Evolutionary conservation across 2,888 invertebrate species (phyloP), one percentile per base, ranked within the genome.

Genomic region (Nomada ferruginata): DNA sequence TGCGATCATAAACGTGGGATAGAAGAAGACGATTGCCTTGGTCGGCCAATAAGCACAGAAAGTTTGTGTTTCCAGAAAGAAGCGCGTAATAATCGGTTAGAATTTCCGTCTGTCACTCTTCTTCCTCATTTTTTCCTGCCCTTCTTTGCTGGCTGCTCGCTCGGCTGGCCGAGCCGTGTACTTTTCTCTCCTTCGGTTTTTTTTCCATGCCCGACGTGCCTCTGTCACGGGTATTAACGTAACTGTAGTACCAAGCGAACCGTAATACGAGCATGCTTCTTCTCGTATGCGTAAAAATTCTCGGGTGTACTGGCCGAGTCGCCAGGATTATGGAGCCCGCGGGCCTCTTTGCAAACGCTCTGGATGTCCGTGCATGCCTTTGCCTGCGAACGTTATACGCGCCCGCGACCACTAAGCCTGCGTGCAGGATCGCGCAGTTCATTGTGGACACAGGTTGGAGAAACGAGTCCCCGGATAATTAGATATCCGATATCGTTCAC

Each of bases 221-320:
- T 76, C 83, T 79, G 83, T 87, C 85, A 82, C 85, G 88, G 87
- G 84, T 88, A 92, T 92, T 91, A 91, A 92, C 86, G 90, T 92
- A 92, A 92, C 92, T 92, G 92, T 92, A 92, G 89, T 88, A 85
- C 79, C 81, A 76, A 61, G 85, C 84, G 88, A 85, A 91, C 90
- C 90, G 91, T 91, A 91, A 91, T 86, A 83, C 89, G 87, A 89
- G 86, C 83, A 84, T 15, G 72, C 29, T 57, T 63, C 70, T 78
- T 63, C 79, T 26, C 26, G 61, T 55, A 42, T 47, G 64, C 66
- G 63, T 26, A 72, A 76, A 70, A 68, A 76, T 82, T 64, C 26
- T 66, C 60, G 60, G 64, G 52, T 52, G 26, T 52, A 52, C 64
- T 74, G 36, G 7, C 36, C 36, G 76, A 82, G 55, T 66, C 55